Percentiles rank a stretch among this genome's conserved stretches.
These are phyloP conservation scores for Lophochroa leadbeateri DNA, from an alignment of 2,113 vertebrate genomes.

Conservation along the genomic window DNA sequence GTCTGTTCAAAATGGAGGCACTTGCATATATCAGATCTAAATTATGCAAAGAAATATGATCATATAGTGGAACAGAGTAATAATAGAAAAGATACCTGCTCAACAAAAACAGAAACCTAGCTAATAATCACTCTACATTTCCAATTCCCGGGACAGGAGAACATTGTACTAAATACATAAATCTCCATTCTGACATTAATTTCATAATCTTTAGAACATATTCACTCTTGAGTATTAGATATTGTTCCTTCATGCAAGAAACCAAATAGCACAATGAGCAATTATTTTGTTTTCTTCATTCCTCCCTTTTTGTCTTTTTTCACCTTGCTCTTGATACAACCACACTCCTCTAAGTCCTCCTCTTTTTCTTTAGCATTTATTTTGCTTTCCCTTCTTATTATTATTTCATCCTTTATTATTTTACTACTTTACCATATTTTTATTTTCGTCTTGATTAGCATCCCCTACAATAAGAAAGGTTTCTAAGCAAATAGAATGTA, in stretches of 20 bases:
- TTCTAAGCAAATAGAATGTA: background rate
- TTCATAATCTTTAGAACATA: conserved; percentile 55
- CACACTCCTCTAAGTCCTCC: background rate
- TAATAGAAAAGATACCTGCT: conserved; percentile 67
- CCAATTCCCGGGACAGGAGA: conserved; percentile 39
- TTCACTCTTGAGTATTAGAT: conserved; percentile 44
- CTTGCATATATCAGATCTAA: conserved; percentile 71
- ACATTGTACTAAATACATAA: conserved; percentile 58
- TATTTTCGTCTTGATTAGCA: background rate
- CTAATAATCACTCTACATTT: conserved; percentile 65
- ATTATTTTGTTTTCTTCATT: conserved; percentile 30
- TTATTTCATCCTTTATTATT: background rate
- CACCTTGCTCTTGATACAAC: background rate
- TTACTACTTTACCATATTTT: background rate
- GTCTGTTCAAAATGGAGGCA: conserved; percentile 67
- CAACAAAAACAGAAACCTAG: conserved; percentile 69
- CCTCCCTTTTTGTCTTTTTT: background rate
- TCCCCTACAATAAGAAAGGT: background rate
- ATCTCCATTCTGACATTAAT: conserved; percentile 62
- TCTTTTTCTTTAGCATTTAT: background rate
- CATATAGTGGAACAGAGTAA: conserved; percentile 65
- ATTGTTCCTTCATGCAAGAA: conserved; percentile 28
- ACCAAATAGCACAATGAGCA: background rate
- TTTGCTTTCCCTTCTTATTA: background rate
- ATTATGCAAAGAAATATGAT: conserved; percentile 71